phyloP scores from a whole-genome alignment of 2,797 vertebrate genomes.

The Hipposideros larvatus region DNA sequence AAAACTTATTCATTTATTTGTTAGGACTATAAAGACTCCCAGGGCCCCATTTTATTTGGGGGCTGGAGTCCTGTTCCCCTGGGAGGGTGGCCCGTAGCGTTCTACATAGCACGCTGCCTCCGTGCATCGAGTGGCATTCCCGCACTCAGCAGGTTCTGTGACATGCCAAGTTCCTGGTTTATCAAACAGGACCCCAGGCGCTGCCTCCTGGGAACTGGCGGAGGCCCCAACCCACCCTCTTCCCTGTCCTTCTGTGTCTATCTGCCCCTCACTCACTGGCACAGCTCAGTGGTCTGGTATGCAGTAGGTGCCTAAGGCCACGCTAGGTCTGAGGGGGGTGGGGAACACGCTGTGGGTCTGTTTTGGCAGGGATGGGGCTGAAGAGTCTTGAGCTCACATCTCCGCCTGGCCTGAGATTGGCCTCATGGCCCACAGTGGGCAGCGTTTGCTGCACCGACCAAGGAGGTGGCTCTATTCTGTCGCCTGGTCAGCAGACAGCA shows the following conservation, averaged over 20 bases:
- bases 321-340: neutral
- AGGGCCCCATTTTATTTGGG: neutral
- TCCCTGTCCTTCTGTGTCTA: neutral
- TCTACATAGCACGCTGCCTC: neutral
- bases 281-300: neutral
- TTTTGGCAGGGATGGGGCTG: neutral
- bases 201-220: neutral
- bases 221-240: neutral
- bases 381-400: neutral
- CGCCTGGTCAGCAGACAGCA: neutral
- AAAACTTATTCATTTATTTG: no score
- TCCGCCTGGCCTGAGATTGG: neutral
- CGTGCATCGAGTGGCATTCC: no score
- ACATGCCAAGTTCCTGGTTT: neutral
- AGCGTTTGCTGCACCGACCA: accelerated
- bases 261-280: accelerated
- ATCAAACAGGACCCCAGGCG: neutral
- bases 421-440: accelerated
- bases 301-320: neutral
- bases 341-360: neutral
- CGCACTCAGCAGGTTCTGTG: neutral
- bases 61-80: neutral
- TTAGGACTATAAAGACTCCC: neutral
- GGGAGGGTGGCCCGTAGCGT: neutral
- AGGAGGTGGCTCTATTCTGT: neutral